A percentile compares a stretch with the other conserved stretches of the same genome.
These are phyloP conservation scores for Crocidura indochinensis DNA, from an alignment of 2,797 vertebrate species.

Conservation along the genomic window DNA sequence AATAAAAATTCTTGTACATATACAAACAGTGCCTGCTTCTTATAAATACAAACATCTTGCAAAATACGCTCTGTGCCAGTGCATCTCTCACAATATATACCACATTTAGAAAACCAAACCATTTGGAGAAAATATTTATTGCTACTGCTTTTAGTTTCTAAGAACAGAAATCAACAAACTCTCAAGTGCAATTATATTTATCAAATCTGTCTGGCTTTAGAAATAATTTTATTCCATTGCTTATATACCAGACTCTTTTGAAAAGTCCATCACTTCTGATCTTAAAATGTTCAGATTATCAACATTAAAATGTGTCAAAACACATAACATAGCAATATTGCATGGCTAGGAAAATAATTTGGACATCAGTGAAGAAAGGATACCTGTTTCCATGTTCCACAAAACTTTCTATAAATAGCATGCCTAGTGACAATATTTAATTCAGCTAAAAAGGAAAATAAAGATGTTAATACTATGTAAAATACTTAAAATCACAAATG, in stretches of 20 bases:
- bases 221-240: conserved; percentile 25
- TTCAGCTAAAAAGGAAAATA: background rate
- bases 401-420: background rate
- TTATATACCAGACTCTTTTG: conserved; percentile 52
- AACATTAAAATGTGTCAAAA: conserved; percentile 65
- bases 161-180: conserved; percentile 54
- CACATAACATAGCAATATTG: conserved; percentile 76
- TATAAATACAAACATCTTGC: conserved; percentile 44
- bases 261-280: conserved; percentile 49
- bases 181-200: background rate
- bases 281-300: conserved; percentile 69
- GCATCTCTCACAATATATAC: background rate
- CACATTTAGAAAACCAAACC: background rate
- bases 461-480: conserved; percentile 1
- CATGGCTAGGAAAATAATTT: conserved; percentile 75
- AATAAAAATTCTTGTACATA: background rate
- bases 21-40: background rate
- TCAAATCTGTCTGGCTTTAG: conserved; percentile 18
- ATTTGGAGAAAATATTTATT: conserved; percentile 8
- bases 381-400: background rate
- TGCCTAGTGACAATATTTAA: background rate
- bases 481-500: conserved; percentile 9
- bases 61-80: background rate
- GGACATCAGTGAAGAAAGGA: conserved; percentile 76
- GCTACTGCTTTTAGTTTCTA: background rate